phyloP scores from a whole-genome alignment of 2,888 invertebrate genomes.

The Leucoptera coffeella region DNA sequence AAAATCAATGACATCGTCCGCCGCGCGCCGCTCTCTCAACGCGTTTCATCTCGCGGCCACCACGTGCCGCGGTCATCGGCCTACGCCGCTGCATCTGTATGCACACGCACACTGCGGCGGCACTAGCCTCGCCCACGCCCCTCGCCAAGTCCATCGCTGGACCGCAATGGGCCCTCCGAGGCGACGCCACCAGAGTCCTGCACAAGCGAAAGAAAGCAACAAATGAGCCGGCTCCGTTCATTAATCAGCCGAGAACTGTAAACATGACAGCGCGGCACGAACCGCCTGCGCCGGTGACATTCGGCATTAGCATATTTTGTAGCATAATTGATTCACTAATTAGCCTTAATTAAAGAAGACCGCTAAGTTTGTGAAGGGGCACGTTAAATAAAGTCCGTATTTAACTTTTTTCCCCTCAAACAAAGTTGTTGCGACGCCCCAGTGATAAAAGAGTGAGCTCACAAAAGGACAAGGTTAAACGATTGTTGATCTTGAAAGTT shows the following conservation, averaged over 20 bases:
- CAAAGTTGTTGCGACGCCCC: too few relatives aligned
- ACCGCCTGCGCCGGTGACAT: too few relatives aligned
- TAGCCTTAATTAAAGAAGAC: too few relatives aligned
- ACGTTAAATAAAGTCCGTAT: too few relatives aligned
- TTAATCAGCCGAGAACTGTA: too few relatives aligned
- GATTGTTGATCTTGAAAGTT: conserved; percentile 1
- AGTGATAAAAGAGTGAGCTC: too few relatives aligned
- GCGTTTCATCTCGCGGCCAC: conserved; percentile 49
- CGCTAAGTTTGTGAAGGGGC: too few relatives aligned
- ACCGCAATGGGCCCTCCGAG: too few relatives aligned
- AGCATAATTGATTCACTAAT: too few relatives aligned
- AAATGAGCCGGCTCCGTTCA: background rate
- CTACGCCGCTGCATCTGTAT: conserved; percentile 13
- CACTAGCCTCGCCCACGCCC: conserved; percentile 8
- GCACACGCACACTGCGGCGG: conserved; percentile 7
- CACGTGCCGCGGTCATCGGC: conserved; percentile 51
- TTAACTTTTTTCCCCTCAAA: too few relatives aligned
- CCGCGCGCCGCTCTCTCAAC: conserved; percentile 48
- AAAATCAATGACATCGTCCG: conserved; percentile 49
- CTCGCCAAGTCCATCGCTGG: background rate
- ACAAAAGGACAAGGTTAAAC: conserved; percentile 2
- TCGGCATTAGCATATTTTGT: too few relatives aligned
- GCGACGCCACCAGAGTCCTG: background rate
- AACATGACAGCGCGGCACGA: too few relatives aligned
- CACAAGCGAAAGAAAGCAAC: background rate